Evolutionary conservation across 2,888 invertebrate genomes (phyloP).

Genomic region (Sphaerolaimus hirsutus): DNA sequence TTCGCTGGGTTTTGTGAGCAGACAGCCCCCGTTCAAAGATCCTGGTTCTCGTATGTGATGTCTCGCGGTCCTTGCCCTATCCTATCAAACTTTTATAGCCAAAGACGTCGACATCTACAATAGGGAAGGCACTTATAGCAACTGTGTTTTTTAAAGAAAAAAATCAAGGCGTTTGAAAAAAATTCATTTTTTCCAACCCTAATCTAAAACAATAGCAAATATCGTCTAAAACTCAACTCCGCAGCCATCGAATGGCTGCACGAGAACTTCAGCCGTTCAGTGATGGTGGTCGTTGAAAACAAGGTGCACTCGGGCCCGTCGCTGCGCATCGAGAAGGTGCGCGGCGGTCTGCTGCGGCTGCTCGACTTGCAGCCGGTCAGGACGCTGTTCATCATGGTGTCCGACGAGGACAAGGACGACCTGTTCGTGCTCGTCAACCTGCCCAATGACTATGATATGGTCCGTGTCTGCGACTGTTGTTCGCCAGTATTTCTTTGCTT

Average conservation of each 20-base stretch:
- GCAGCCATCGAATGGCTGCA: conserved; percentile 59
- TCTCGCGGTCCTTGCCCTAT: no score
- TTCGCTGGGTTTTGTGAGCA: no score
- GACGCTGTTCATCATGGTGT: conserved; percentile 58
- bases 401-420: conserved; percentile 42
- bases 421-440: conserved; percentile 49
- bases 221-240: not conserved
- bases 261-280: conserved; percentile 53
- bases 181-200: no score
- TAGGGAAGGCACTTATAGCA: no score
- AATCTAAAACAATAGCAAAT: not conserved
- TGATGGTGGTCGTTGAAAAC: conserved; percentile 8
- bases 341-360: conserved; percentile 63
- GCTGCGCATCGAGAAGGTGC: conserved; percentile 11
- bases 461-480: conserved; percentile 8
- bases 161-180: no score
- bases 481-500: not conserved
- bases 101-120: no score
- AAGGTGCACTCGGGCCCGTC: conserved; percentile 1
- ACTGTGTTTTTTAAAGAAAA: no score
- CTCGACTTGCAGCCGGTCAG: conserved; percentile 51
- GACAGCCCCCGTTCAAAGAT: no score
- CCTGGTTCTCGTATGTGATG: no score
- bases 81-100: no score
- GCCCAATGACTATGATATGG: conserved; percentile 68